Conservation (phyloP, 2,888 invertebrate species). For the Leptopilina myrica region DNA sequence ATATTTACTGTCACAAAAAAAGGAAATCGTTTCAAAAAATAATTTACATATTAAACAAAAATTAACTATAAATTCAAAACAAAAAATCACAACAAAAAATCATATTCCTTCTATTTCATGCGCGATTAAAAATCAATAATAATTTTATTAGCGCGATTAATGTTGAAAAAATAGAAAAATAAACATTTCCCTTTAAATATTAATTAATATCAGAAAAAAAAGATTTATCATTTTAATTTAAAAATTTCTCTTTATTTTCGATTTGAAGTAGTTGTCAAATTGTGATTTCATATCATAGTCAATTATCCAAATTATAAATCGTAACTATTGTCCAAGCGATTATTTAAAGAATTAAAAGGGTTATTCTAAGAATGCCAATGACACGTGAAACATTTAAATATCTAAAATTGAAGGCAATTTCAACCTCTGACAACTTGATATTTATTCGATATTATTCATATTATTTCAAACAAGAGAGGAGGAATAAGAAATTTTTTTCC, state of each 20-base stretch:
- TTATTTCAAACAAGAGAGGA: not conserved
- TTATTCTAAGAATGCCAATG: constrained; percentile 4
- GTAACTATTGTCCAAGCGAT: not conserved
- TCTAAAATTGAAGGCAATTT: not conserved
- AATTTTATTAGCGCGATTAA: too few relatives aligned
- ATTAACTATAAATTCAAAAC: too few relatives aligned
- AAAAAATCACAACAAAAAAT: too few relatives aligned
- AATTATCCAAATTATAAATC: not conserved
- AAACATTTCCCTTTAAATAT: too few relatives aligned
- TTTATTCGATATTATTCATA: not conserved
- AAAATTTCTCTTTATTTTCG: not conserved
- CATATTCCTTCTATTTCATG: too few relatives aligned
- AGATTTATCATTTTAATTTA: too few relatives aligned
- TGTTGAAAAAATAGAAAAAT: too few relatives aligned
- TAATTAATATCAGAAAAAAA: too few relatives aligned
- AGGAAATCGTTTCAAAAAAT: too few relatives aligned
- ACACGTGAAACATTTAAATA: not conserved
- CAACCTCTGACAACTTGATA: not conserved
- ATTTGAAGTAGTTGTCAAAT: not conserved
- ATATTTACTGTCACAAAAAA: not conserved
- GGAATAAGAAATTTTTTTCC: too few relatives aligned
- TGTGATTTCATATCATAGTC: not conserved
- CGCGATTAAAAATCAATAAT: too few relatives aligned
- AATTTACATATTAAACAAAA: too few relatives aligned
- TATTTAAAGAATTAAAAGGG: not conserved